Evolutionary conservation across 92 coral and sea anemone species (phyloP).

Genomic region (Actinernus sp.): DNA sequence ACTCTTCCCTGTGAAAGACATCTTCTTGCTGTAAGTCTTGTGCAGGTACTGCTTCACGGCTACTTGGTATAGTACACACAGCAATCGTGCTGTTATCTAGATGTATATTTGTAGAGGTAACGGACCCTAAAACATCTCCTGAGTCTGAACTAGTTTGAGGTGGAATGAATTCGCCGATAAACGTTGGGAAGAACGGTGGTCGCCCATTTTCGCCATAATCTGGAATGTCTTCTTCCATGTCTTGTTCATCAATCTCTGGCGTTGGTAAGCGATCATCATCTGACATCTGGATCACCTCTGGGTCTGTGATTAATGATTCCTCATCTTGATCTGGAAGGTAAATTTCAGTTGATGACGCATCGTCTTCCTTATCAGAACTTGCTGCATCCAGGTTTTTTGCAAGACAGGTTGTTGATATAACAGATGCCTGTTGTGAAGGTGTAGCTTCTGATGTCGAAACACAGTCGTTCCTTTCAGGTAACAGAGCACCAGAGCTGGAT

Average conservation of each 20-base stretch:
- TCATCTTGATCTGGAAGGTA: slow-evolving; percentile 22
- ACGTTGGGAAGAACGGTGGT: slow-evolving; percentile 44
- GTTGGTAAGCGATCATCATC: neutral
- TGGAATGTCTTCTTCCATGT: slow-evolving; percentile 24
- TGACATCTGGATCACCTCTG: slow-evolving; percentile 3
- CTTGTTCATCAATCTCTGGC: slow-evolving; percentile 12
- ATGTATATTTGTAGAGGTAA: slow-evolving; percentile 10
- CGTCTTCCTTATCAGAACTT: neutral
- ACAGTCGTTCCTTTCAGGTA: neutral
- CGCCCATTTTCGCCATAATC: slow-evolving; percentile 48
- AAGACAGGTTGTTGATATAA: slow-evolving; percentile 14
- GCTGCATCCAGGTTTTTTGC: neutral
- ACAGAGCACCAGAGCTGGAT: slow-evolving; percentile 18
- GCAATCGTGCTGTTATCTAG: slow-evolving; percentile 25
- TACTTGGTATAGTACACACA: neutral
- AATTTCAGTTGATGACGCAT: slow-evolving; percentile 1
- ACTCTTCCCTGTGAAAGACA: neutral
- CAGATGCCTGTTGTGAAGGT: neutral
- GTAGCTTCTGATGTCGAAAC: neutral
- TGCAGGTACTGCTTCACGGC: slow-evolving; percentile 9
- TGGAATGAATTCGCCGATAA: slow-evolving; percentile 74
- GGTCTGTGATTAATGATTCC: slow-evolving; percentile 27
- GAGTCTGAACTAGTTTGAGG: slow-evolving; percentile 26
- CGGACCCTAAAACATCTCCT: slow-evolving; percentile 36
- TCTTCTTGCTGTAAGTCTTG: slow-evolving; percentile 11